Percentiles rank a stretch among this genome's conserved stretches.
Conservation (phyloP, 2,888 invertebrate genomes). For the Catocala fraxini region DNA sequence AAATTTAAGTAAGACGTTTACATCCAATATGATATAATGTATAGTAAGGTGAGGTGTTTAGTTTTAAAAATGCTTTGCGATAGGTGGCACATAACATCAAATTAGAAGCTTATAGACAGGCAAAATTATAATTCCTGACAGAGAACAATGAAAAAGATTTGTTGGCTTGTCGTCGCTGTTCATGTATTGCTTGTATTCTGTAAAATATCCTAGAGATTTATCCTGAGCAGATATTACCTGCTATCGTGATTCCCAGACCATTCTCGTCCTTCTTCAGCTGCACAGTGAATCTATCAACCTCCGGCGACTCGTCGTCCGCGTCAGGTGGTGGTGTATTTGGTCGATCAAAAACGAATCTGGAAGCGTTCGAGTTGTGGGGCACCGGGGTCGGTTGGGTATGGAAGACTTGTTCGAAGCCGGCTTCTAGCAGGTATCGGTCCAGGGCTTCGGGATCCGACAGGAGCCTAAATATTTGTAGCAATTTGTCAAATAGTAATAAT, state of each 20-base stretch:
- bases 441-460: constrained; percentile 95
- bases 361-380: constrained; percentile 55
- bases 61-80: no score
- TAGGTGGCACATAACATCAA: no score
- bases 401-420: constrained; percentile 93
- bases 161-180: no score
- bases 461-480: constrained; percentile 78
- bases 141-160: no score
- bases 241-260: constrained; percentile 98
- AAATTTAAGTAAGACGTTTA: no score
- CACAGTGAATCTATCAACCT: constrained; percentile 97
- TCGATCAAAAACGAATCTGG: constrained; percentile 77
- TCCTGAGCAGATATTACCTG: constrained; percentile 88
- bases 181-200: no score
- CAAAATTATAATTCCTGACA: no score
- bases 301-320: constrained; percentile 92
- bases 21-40: no score
- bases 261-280: constrained; percentile 97
- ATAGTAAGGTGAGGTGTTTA: no score
- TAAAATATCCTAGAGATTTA: no score
- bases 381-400: constrained; percentile 83
- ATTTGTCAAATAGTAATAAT: no score
- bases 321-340: constrained; percentile 79
- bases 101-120: no score
- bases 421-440: constrained; percentile 94